Base-by-base conservation (phyloP, 2,113 vertebrate species). In the Struthio camelus region DNA sequence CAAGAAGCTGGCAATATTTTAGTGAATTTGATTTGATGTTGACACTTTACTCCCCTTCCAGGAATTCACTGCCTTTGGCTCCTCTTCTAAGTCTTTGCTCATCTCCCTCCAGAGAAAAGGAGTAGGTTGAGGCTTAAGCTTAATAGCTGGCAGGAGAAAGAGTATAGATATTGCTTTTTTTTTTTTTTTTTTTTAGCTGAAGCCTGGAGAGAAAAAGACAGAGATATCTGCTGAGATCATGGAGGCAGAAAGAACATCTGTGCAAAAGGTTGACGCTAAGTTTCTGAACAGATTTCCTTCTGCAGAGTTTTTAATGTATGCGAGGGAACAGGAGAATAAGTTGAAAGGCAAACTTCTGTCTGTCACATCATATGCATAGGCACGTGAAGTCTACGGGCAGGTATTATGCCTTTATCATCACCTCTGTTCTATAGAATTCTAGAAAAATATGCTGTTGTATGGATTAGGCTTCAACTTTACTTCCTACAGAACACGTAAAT, bases 131-230 rank as follows among this genome's bases (percentile, higher is more conserved):
- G 25, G 38, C n/a, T 94, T 89, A 88, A 93, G 40, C 25, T 89
- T 71, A 87, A 87, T 44, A 79, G 36, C 65, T 89, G 38, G 5
- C 61, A 91, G 80, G 73, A 70, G 92, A 91, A 79, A 25, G 40
- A 94, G 61, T 75, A 42, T 3, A 95, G 84, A 94, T 94, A 91
- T 19, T 80, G 14, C n/a, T 42, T 87, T 84, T 85, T 87, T 91
- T 92, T 87, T 84, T 85, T 87, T 91, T 92, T 71, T 22, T 81
- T 85, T 14, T 85, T 53, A 91, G 94, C 46, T 85, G 69, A 91
- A 51, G 89, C 61, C 25, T 95, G 38, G 22, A 76, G 38, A 89
- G 62, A 71, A 86, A 71, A 90, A 92, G 25, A 14, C 85, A 61
- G 59, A 89, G 56, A 87, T 67, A 91, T 84, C 48, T 92, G n/a